Conservation (phyloP, 2,797 vertebrate species). For the Acanthopagrus latus region DNA sequence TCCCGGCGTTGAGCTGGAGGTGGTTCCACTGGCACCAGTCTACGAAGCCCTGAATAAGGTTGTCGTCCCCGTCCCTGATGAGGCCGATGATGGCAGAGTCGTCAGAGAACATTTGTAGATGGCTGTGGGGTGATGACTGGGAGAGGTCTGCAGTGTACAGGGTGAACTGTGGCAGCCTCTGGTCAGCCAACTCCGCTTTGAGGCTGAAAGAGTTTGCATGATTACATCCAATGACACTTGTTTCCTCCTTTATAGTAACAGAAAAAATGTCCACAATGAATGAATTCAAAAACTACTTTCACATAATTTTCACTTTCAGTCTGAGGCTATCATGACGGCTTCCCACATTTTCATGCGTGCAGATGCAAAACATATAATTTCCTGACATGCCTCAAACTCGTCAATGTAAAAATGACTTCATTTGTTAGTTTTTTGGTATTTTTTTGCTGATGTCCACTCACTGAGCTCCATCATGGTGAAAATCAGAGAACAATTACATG, state of each 20-base stretch:
- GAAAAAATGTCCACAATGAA: neutral
- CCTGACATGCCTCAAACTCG: neutral
- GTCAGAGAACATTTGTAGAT: too few relatives aligned
- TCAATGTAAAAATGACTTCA: constrained; percentile 29
- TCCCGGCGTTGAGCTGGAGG: too few relatives aligned
- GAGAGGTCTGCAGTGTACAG: too few relatives aligned
- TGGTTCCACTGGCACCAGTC: too few relatives aligned
- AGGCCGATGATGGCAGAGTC: too few relatives aligned
- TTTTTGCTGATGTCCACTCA: constrained; percentile 20
- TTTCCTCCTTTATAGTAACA: neutral
- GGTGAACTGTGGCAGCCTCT: too few relatives aligned
- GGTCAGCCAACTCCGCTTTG: too few relatives aligned
- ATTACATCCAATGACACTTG: neutral
- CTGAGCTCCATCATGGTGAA: constrained; percentile 10
- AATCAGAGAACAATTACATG: neutral
- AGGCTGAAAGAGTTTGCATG: neutral
- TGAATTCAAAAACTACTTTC: neutral
- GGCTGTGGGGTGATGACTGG: too few relatives aligned
- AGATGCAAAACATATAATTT: constrained; percentile 23
- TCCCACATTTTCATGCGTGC: constrained; percentile 26
- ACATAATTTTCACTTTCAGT: constrained; percentile 5
- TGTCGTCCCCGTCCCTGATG: too few relatives aligned
- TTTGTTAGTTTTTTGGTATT: constrained; percentile 25
- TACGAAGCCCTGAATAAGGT: too few relatives aligned
- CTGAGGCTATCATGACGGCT: neutral